These are phyloP conservation scores for Heteronetta atricapilla DNA, from an alignment of 2,113 vertebrate genomes.

Conservation along the genomic window DNA sequence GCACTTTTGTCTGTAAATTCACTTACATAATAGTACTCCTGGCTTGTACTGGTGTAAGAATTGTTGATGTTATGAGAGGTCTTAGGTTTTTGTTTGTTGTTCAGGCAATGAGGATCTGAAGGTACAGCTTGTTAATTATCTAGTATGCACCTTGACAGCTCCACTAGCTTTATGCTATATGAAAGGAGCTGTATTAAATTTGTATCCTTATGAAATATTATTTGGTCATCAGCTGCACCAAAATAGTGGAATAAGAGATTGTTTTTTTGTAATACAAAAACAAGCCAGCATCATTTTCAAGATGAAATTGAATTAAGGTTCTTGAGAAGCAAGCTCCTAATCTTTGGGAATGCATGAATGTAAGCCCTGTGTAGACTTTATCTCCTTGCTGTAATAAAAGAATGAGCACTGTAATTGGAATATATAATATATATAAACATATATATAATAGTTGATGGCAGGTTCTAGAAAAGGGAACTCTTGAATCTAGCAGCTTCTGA, in stretches of 20 bases:
- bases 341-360: not conserved
- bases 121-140: not conserved
- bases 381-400: not conserved
- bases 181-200: not conserved
- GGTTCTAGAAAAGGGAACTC: not conserved
- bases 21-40: not conserved
- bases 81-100: not conserved
- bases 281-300: not conserved
- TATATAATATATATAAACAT: not conserved
- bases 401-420: not conserved
- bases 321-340: fast-evolving
- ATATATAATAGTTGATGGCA: not conserved
- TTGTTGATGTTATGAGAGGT: not conserved
- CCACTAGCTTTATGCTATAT: not conserved
- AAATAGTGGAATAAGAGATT: not conserved
- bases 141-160: not conserved
- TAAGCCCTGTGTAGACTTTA: fast-evolving
- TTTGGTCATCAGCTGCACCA: not conserved
- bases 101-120: not conserved
- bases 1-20: conserved; percentile 24
- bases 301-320: not conserved
- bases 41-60: not conserved
- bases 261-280: not conserved
- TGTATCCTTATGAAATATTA: not conserved
- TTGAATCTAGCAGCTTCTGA: not conserved